A percentile compares a stretch with the other conserved stretches of the same genome.
phyloP scores from a whole-genome alignment of 2,888 invertebrate species.

The Tachina lurida region DNA sequence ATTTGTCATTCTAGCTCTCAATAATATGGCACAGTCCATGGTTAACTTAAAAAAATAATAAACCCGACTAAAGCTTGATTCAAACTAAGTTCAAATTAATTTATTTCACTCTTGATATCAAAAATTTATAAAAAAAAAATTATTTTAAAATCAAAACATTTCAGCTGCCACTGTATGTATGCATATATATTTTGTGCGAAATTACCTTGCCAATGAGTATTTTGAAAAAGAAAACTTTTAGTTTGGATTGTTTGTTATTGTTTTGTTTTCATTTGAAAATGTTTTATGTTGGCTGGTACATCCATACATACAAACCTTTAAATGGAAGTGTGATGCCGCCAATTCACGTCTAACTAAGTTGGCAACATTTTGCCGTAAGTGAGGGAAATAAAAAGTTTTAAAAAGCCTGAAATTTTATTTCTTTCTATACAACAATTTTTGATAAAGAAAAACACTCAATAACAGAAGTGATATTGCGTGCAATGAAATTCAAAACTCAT shows the following conservation, averaged over 20 bases:
- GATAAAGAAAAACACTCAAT: slow-evolving; percentile 62
- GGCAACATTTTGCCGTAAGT: slow-evolving; percentile 34
- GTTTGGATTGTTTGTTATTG: slow-evolving; percentile 11
- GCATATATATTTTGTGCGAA: slow-evolving; percentile 36
- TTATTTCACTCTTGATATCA: too few species aligned
- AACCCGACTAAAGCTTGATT: too few species aligned
- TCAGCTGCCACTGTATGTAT: not conserved
- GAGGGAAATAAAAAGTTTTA: slow-evolving; percentile 44
- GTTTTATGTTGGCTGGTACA: slow-evolving; percentile 3
- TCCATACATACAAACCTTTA: too few species aligned
- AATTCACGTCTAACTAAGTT: slow-evolving; percentile 33
- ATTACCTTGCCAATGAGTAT: slow-evolving; percentile 49
- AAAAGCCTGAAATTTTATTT: slow-evolving; percentile 52
- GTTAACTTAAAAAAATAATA: too few species aligned
- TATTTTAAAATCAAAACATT: not conserved
- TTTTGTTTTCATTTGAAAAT: slow-evolving; percentile 36
- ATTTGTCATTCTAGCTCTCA: too few species aligned
- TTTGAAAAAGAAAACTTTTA: slow-evolving; percentile 52
- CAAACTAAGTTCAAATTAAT: too few species aligned
- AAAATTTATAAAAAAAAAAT: too few species aligned
- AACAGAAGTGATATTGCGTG: slow-evolving; percentile 68
- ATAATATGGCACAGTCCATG: too few species aligned
- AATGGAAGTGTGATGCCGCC: slow-evolving; percentile 37
- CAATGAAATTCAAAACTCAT: slow-evolving; percentile 48
- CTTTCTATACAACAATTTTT: slow-evolving; percentile 40